Base-by-base conservation (phyloP, 2,113 vertebrate genomes). In the Sclerurus mexicanus region DNA sequence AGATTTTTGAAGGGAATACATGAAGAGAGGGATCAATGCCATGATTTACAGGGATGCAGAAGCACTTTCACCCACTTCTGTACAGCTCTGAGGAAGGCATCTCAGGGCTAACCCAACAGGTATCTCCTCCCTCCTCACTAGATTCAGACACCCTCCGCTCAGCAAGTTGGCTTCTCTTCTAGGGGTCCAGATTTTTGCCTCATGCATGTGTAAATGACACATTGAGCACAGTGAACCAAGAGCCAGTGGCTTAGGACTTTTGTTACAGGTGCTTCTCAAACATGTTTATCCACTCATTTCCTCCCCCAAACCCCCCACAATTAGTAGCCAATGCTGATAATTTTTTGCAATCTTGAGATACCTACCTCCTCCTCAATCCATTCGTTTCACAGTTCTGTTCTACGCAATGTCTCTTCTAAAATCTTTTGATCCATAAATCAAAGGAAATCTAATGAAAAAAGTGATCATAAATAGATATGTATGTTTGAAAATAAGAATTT, bases 171-270 rank as follows among this genome's bases (percentile, higher is more conserved):
- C 13, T 52, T 50, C 40, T 68, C 6, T 52, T 64, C 49, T 42
- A 46, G 14, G 25, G 25, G 8, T 78, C 33, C 25, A 12, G 17
- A 21, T 25, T 42, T 77, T 82, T 77, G 31, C 12, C 28, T 17
- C 73, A 28, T 68, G 14, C 12, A n/a, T 5, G 12, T 44, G 10
- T 37, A 62, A 40, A 20, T 21, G 12, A 42, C 0, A 0, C 7
- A 2, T 5, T 73, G 21, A 46, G 28, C 33, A 47, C 14, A 16
- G 22, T 47, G 39, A 69, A 20, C 8, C 55, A 42, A 56, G 25
- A 58, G 30, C 37, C 33, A 35, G 14, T 58, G 37, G 6, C 9
- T 58, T 37, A 47, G 7, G 30, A n/a, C 6, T 64, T 63, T 37
- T 17, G 3, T 56, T 82, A 35, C 19, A 71, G 47, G 8, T 53